A percentile compares a stretch with the other conserved stretches of the same genome.
Conservation (phyloP, 2,113 vertebrate species). For the Nothobranchius kuhntae region DNA sequence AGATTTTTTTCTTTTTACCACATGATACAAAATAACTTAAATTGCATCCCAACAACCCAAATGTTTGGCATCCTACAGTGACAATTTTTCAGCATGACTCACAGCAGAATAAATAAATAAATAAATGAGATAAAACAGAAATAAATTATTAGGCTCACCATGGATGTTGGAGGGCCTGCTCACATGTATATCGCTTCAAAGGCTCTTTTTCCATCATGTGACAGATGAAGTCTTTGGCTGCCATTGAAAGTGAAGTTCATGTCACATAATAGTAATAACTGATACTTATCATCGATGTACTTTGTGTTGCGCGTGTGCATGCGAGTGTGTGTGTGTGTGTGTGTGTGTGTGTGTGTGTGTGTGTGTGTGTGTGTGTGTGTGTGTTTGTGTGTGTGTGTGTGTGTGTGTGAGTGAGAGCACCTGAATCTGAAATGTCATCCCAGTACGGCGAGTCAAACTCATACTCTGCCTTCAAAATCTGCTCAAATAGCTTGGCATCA, state of each 20-base stretch:
- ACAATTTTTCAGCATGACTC: background rate
- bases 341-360: too few species aligned
- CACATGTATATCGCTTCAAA: slow-evolving; percentile 90
- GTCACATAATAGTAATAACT: background rate
- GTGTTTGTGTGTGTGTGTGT: too few species aligned
- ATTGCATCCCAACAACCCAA: too few species aligned
- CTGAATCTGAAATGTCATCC: slow-evolving; percentile 98
- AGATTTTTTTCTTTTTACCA: too few species aligned
- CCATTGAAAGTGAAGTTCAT: slow-evolving; percentile 13
- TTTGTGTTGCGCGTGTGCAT: background rate
- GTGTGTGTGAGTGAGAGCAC: slow-evolving; percentile 65
- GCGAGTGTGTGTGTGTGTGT: too few species aligned
- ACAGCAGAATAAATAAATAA: too few species aligned
- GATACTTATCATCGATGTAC: background rate
- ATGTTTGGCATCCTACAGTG: too few species aligned
- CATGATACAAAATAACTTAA: too few species aligned
- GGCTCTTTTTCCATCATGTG: slow-evolving; percentile 98
- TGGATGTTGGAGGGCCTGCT: slow-evolving; percentile 95
- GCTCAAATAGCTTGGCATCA: slow-evolving; percentile 95
- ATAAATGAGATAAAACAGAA: too few species aligned
- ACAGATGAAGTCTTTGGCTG: slow-evolving; percentile 97
- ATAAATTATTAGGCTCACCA: slow-evolving; percentile 76
- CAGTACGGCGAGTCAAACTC: slow-evolving; percentile 99
- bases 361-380: too few species aligned
- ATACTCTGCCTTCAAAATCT: slow-evolving; percentile 95